Evolutionary conservation across 2,113 vertebrate species (phyloP), one percentile per base, ranked within the genome.

Genomic region (Chlorodrepanis virens): DNA sequence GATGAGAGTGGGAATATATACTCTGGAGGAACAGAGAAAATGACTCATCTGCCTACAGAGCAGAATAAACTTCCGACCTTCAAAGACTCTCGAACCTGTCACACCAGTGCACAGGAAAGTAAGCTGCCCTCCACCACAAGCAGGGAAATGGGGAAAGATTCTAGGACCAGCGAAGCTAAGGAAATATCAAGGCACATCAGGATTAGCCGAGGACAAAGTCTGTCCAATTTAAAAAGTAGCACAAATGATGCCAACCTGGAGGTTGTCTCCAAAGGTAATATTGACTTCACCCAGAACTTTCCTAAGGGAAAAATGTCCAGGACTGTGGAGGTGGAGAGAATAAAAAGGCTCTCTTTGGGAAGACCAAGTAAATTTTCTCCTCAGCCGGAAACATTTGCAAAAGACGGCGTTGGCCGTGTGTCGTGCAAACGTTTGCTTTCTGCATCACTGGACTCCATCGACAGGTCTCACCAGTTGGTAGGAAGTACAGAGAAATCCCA

Each of bases 341-440:
- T 97, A 91, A 97, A 97, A 90, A 97, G 98, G 69, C 97, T 97
- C 91, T 98, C 98, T 78, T 85, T 97, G 88, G 97, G 97, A 72
- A 97, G 97, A 93, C 80, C 95, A 12, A 75, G 95, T 75, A 95
- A 97, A 86, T 69, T 91, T 35, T 93, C 91, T 67, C 71, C 86
- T 68, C 94, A 88, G 3, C 67, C 75, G 19, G 98, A 97, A 76
- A 14, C 47, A 49, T 87, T 96, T 87, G 49, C 37, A 20, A 97
- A 96, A 96, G 97, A 97, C 8, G 11, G 35, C 2, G 37, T 50
- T 75, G 94, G 96, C 42, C 95, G 63, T 0, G 80, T 92, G 45
- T 74, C 96, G 0, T 61, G 72, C 56, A 97, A 97, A 35, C 94
- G 83, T 56, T 83, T 89, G 24, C 97, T 97, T 39, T 91, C 97